Base-by-base conservation (phyloP, 2,113 vertebrate genomes). In the Dasyprocta punctata region DNA sequence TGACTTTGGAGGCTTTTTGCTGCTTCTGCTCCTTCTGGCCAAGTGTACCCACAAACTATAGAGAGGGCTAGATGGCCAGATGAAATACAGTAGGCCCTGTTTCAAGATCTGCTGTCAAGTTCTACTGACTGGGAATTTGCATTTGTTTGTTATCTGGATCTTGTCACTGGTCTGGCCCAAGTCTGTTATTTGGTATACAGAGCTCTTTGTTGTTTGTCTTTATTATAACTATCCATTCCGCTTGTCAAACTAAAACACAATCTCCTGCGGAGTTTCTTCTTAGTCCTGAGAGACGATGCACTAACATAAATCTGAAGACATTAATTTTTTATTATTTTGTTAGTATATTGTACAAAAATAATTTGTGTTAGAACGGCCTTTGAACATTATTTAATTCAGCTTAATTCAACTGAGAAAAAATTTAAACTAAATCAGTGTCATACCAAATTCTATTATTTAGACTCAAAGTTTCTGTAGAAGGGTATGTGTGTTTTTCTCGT, bases 381-480 rank as follows among this genome's bases (percentile, higher is more conserved):
- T 81, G 16, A 69, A 14, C 56, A 84, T 98, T 99, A 99, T 87
- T 99, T 5, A 99, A 99, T 95, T 96, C 99, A 91, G 98, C 98
- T n/a, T n/a, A n/a, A n/a, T n/a, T n/a, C n/a, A n/a, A n/a, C n/a
- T n/a, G n/a, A n/a, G n/a, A n/a, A n/a, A n/a, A n/a, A n/a, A n/a
- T n/a, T n/a, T n/a, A 95, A 98, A 98, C 97, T 84, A 98, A 98
- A 86, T 97, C 98, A 84, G 95, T 97, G 97, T 98, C 94, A 41
- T 98, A 98, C 97, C 98, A 60, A 96, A 98, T 7, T 96, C 98
- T 67, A 97, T 87, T 81, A 94, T 96, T 26, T 90, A 98, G 30
- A 98, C 98, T 88, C 99, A 98, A 86, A 99, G 98, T 91, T 98
- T 99, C 97, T 99, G 98, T 92, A 99, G 99, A 98, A 99, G 98